Conservation (phyloP, 1,140 invertebrate genomes). For the Lethocerus indicus region DNA sequence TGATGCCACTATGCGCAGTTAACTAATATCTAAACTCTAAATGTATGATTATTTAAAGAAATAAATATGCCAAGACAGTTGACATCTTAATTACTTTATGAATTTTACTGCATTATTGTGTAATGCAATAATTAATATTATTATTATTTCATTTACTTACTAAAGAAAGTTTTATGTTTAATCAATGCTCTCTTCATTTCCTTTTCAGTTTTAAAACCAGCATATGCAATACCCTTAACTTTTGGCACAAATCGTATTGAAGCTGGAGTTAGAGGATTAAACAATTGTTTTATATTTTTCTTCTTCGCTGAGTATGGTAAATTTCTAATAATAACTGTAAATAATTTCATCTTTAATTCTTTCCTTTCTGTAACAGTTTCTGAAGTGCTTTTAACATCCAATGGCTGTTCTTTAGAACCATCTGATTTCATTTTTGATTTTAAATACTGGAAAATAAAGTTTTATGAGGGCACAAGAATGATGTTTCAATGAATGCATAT, state of each 20-base stretch:
- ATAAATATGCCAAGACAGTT: too few species aligned
- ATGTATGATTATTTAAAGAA: too few species aligned
- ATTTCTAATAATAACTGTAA: constrained; percentile 37
- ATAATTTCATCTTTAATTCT: constrained; percentile 19
- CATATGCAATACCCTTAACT: constrained; percentile 72
- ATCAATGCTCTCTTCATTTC: constrained; percentile 63
- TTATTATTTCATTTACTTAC: constrained; percentile 36
- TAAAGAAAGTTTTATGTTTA: constrained; percentile 75
- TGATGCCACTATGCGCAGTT: too few species aligned
- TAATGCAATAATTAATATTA: too few species aligned
- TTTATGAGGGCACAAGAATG: too few species aligned
- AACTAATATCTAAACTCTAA: too few species aligned
- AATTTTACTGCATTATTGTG: too few species aligned
- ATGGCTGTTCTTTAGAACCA: constrained; percentile 26
- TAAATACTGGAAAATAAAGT: constrained; percentile 18
- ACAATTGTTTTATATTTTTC: constrained; percentile 68
- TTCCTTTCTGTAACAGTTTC: too few species aligned
- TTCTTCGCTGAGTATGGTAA: constrained; percentile 55
- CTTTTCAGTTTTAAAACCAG: constrained; percentile 71
- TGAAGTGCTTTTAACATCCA: too few species aligned
- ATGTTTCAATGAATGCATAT: too few species aligned
- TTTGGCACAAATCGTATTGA: constrained; percentile 63
- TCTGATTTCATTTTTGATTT: constrained; percentile 22
- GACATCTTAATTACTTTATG: too few species aligned
- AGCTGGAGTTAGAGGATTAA: constrained; percentile 56